Evolutionary conservation across 2,888 invertebrate species (phyloP).

Genomic region (Antheraea assamensis): DNA sequence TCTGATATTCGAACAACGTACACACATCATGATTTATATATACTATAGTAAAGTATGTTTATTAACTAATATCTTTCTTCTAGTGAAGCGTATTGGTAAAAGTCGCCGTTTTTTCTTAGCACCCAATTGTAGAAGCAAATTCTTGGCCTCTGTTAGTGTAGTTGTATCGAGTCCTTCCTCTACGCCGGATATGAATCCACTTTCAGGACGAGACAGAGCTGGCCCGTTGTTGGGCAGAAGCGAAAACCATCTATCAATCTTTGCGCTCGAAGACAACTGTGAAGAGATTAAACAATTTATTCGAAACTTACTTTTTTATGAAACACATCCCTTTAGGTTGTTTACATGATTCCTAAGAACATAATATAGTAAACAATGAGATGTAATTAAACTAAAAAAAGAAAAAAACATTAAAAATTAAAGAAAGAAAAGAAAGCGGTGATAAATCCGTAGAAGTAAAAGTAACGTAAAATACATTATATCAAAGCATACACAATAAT

Average conservation of each 20-base stretch:
- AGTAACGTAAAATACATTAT: no score
- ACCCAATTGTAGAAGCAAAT: slow-evolving; percentile 86
- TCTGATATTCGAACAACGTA: slow-evolving; percentile 41
- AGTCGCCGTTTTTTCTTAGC: slow-evolving; percentile 87
- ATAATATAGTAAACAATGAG: no score
- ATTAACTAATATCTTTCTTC: slow-evolving; percentile 86
- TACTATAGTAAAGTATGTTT: slow-evolving; percentile 69
- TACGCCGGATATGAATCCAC: slow-evolving; percentile 88
- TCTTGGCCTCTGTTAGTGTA: slow-evolving; percentile 85
- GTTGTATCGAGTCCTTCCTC: slow-evolving; percentile 80
- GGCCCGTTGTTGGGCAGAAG: slow-evolving; percentile 81
- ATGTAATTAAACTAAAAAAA: no score
- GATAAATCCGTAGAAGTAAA: no score
- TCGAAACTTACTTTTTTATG: not conserved
- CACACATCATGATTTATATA: slow-evolving; percentile 28
- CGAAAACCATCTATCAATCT: slow-evolving; percentile 92
- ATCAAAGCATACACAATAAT: no score
- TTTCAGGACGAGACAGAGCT: slow-evolving; percentile 88
- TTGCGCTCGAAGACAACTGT: slow-evolving; percentile 88
- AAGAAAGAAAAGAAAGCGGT: no score
- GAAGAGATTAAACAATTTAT: slow-evolving; percentile 22
- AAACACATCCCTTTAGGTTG: no score
- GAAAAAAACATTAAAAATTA: no score
- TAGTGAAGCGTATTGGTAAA: slow-evolving; percentile 85
- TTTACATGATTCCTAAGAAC: no score